phyloP scores from a whole-genome alignment of 2,888 invertebrate species.

The Pimpla rufipes region DNA sequence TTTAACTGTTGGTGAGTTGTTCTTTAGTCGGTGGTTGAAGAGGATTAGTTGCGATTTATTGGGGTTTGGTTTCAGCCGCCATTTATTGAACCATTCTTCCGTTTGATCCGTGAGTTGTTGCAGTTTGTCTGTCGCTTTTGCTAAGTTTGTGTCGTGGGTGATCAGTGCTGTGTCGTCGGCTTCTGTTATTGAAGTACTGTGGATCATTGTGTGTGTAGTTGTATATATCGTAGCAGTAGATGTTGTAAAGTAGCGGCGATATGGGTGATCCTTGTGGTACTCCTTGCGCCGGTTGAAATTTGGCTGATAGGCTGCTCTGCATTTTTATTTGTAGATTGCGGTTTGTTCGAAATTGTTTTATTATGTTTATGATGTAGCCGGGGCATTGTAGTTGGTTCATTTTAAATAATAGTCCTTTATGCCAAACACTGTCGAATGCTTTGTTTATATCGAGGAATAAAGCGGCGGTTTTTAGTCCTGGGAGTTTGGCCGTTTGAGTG shows the following conservation, averaged over 20 bases:
- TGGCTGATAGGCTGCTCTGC: background rate
- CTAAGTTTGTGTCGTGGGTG: background rate
- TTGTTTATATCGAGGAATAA: background rate
- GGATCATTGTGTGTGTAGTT: background rate
- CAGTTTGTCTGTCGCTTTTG: slow-evolving; percentile 8
- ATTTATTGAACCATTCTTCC: slow-evolving; percentile 37
- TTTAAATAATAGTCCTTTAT: slow-evolving; percentile 17
- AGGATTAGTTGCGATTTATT: slow-evolving; percentile 33
- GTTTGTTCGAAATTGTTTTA: background rate
- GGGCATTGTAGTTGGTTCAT: slow-evolving; percentile 17
- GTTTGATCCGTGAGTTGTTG: background rate
- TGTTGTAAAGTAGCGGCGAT: background rate
- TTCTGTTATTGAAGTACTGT: slow-evolving; percentile 3
- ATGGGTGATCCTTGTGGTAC: background rate
- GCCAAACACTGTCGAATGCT: slow-evolving; percentile 1
- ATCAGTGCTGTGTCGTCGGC: slow-evolving; percentile 38
- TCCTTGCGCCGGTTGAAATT: background rate
- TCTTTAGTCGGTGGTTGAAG: slow-evolving; percentile 10
- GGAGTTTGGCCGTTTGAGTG: too few species aligned
- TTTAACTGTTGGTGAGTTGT: background rate
- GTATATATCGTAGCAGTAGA: background rate
- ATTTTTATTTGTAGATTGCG: slow-evolving; percentile 20
- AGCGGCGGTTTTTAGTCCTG: background rate
- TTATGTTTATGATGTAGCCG: background rate
- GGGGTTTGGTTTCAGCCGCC: slow-evolving; percentile 35